Base-by-base conservation (phyloP, 2,797 vertebrate species). In the Siniperca undulata region DNA sequence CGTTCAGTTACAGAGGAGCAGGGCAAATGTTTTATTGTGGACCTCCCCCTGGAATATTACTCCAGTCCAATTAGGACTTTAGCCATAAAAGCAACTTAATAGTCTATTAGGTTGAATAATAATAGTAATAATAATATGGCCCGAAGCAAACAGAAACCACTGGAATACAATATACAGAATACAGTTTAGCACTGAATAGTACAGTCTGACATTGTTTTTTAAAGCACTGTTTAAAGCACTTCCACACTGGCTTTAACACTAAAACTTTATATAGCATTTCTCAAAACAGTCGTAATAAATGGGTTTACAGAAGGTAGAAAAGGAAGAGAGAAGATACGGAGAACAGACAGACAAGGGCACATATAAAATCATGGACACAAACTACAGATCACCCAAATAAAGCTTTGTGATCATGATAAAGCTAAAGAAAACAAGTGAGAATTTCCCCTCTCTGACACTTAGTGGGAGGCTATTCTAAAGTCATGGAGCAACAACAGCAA, bases 311-410 rank as follows among this genome's bases (percentile, higher is more conserved):
- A 46, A 6, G 27, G 19, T 13, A n/a, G 56, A 27, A 20, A 52
- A 34, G 34, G 24, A 38, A 24, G 12, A 53, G 4, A 55, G 46
- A 30, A 34, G 19, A 61, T 8, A 30, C 30, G 30, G 30, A 2
- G 30, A 67, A 38, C 10, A 78, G 60, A 53, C n/a, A 2, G 9
- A 60, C 30, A 30, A 58, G 42, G 61, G 19, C 22, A 59, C 13
- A 12, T 74, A 48, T 70, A 55, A 60, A 73, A 36, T 12, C 46
- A 60, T 27, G 56, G 19, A 20, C 40, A 36, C 52, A 64, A 38
- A 67, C 14, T n/a, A 4, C 16, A 53, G 34, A 59, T 27, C 1
- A 17, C 22, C 12, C n/a, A 69, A 56, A 64, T 2, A 56, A 48
- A 40, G 8, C 27, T 4, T n/a, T 22, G 12, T 30, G 13, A 58